A percentile compares a stretch with the other conserved stretches of the same genome.
These are phyloP conservation scores for Siniperca scherzeri DNA, from an alignment of 2,797 vertebrate genomes.

Conservation along the genomic window DNA sequence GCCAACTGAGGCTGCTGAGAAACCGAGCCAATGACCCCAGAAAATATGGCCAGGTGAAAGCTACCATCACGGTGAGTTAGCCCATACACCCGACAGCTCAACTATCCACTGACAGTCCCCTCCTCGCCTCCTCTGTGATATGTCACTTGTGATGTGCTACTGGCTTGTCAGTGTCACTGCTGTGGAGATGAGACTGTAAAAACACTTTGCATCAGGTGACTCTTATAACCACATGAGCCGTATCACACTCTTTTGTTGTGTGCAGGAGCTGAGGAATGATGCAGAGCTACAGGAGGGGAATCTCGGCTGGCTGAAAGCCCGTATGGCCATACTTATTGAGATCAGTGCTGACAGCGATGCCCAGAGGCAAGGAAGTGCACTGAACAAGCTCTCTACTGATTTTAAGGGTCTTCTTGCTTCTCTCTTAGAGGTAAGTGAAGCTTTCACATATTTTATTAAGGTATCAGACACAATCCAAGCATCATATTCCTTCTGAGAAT, in stretches of 20 bases:
- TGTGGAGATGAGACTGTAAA: constrained; percentile 16
- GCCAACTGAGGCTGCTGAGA: constrained; percentile 90
- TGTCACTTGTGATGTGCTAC: constrained; percentile 9
- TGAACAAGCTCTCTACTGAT: constrained; percentile 89
- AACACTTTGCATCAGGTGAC: constrained; percentile 6
- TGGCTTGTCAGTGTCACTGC: constrained; percentile 1
- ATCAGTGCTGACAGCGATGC: constrained; percentile 90
- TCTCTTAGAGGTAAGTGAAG: constrained; percentile 88
- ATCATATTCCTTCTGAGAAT: neutral
- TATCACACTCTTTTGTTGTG: constrained; percentile 41
- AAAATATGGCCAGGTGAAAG: constrained; percentile 89
- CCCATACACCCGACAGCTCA: neutral
- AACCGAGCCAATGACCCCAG: constrained; percentile 84
- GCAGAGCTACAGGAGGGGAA: constrained; percentile 90
- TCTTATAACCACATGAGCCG: constrained; percentile 22
- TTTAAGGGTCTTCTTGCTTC: constrained; percentile 90
- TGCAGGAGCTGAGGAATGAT: constrained; percentile 89
- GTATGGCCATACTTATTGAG: constrained; percentile 87
- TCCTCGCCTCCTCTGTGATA: neutral
- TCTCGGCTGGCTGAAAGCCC: constrained; percentile 93
- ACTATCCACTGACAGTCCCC: neutral
- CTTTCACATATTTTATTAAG: neutral
- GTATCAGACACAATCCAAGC: neutral
- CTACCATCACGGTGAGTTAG: constrained; percentile 86
- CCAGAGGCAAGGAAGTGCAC: constrained; percentile 88